phyloP scores from a whole-genome alignment of 30 jellyfish, hydroid and myxozoan genomes.

The Clytia hemisphaerica region DNA sequence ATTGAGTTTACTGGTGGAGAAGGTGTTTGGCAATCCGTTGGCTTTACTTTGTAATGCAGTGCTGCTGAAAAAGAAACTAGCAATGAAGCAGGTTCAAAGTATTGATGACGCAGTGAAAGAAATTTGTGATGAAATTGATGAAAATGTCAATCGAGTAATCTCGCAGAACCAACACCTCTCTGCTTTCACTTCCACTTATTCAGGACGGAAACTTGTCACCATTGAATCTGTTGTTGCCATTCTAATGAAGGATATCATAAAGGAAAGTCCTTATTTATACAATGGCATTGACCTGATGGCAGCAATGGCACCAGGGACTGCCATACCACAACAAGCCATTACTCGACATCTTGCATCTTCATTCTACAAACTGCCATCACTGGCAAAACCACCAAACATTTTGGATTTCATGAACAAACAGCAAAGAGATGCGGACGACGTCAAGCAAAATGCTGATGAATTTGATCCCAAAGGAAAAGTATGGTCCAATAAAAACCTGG shows the following conservation, averaged over 20 bases:
- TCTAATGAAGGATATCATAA: conserved; percentile 38
- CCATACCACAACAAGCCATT: conserved; percentile 52
- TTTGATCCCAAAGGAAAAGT: conserved; percentile 86
- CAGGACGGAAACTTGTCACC: conserved; percentile 31
- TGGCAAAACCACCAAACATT: conserved; percentile 33
- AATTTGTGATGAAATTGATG: conserved; percentile 35
- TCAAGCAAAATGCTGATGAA: conserved; percentile 24
- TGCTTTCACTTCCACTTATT: conserved; percentile 7
- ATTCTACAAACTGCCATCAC: conserved; percentile 57
- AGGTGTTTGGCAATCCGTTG: conserved; percentile 49
- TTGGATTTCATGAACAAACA: conserved; percentile 46
- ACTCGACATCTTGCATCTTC: conserved; percentile 58
- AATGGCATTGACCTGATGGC: conserved; percentile 70
- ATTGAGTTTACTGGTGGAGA: conserved; percentile 20
- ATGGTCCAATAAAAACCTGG: conserved; percentile 82
- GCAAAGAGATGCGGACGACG: conserved; percentile 16
- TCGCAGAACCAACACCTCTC: conserved; percentile 17
- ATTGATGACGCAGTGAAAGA: conserved; percentile 59
- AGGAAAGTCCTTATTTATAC: conserved; percentile 40
- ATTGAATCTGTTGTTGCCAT: conserved; percentile 81
- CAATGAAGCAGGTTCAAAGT: conserved; percentile 39
- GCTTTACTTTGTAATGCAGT: conserved; percentile 67
- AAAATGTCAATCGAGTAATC: conserved; percentile 19
- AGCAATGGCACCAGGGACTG: conserved; percentile 59
- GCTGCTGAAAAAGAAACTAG: conserved; percentile 39